Conservation (phyloP, 2,888 invertebrate genomes). For the Oscheius onirici region DNA sequence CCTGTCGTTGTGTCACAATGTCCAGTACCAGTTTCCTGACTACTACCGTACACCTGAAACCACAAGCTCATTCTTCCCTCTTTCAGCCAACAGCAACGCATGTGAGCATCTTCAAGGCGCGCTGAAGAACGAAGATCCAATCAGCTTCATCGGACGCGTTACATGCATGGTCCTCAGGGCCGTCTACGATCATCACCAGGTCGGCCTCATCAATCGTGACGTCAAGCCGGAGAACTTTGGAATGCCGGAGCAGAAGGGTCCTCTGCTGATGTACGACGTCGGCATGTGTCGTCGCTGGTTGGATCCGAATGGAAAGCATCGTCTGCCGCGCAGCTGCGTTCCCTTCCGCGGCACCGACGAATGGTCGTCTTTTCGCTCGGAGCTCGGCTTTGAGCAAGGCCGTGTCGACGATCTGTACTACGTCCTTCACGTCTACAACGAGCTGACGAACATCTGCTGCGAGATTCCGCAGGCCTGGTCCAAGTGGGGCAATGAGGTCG, state of each 20-base stretch:
- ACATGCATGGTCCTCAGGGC: not conserved
- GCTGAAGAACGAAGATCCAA: not conserved
- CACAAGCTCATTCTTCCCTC: too few species aligned
- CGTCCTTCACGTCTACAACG: not conserved
- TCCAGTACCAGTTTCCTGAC: too few species aligned
- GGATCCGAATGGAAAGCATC: not conserved
- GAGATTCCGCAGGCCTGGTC: constrained; percentile 4
- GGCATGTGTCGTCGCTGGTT: constrained; percentile 13
- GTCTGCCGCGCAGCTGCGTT: not conserved
- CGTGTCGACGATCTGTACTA: constrained; percentile 14
- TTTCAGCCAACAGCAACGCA: not conserved
- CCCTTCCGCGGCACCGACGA: constrained; percentile 19
- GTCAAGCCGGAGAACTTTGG: constrained; percentile 19
- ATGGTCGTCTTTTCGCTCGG: constrained; percentile 7
- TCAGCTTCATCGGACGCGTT: not conserved
- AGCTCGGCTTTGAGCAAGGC: constrained; percentile 13
- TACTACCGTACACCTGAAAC: too few species aligned
- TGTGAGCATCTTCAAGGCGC: not conserved
- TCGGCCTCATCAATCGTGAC: constrained; percentile 19
- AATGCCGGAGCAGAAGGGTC: not conserved
- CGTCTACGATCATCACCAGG: constrained; percentile 19
- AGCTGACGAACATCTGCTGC: constrained; percentile 1
- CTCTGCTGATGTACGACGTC: constrained; percentile 8
- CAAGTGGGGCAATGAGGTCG: not conserved
- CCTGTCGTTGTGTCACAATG: too few species aligned